A percentile compares a stretch with the other conserved stretches of the same genome.
These are phyloP conservation scores for Acropora yongei DNA, from an alignment of 64 coral and sea anemone species.

Conservation along the genomic window DNA sequence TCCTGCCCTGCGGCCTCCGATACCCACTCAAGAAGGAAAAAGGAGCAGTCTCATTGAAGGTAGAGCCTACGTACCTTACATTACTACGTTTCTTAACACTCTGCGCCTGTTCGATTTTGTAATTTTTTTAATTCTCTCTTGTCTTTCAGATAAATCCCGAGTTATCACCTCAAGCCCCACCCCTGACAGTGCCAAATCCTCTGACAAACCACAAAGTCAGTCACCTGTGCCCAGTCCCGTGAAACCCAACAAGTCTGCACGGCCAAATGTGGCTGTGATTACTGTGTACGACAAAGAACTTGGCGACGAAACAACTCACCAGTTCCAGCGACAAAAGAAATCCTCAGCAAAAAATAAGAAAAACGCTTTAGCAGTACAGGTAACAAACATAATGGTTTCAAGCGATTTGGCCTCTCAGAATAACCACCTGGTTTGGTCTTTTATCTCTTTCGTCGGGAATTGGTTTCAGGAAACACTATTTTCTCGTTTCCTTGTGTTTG, in stretches of 20 bases:
- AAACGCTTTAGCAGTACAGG: conserved; percentile 53
- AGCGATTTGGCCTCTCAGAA: too few relatives aligned
- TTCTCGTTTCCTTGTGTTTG: too few relatives aligned
- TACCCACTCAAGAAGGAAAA: conserved; percentile 25
- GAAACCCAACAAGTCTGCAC: conserved; percentile 11
- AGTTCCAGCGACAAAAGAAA: conserved; percentile 43
- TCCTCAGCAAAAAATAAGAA: conserved; percentile 24
- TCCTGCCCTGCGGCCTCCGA: conserved; percentile 75
- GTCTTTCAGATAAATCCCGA: not conserved
- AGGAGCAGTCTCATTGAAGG: not conserved
- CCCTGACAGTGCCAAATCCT: conserved; percentile 1
- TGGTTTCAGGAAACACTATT: too few relatives aligned
- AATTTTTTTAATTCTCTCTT: too few relatives aligned
- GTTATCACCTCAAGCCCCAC: not conserved
- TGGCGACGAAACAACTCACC: conserved; percentile 14
- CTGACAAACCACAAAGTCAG: not conserved
- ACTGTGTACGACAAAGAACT: conserved; percentile 46
- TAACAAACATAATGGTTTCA: not conserved
- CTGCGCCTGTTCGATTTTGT: not conserved
- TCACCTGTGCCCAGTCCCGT: conserved; percentile 11
- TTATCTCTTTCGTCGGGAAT: too few relatives aligned
- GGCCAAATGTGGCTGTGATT: conserved; percentile 72
- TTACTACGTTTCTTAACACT: not conserved
- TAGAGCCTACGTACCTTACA: not conserved
- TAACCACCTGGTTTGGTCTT: too few relatives aligned